Evolutionary conservation across 2,113 vertebrate genomes (phyloP), one percentile per base, ranked within the genome.

Genomic region (Crotalus horridus): DNA sequence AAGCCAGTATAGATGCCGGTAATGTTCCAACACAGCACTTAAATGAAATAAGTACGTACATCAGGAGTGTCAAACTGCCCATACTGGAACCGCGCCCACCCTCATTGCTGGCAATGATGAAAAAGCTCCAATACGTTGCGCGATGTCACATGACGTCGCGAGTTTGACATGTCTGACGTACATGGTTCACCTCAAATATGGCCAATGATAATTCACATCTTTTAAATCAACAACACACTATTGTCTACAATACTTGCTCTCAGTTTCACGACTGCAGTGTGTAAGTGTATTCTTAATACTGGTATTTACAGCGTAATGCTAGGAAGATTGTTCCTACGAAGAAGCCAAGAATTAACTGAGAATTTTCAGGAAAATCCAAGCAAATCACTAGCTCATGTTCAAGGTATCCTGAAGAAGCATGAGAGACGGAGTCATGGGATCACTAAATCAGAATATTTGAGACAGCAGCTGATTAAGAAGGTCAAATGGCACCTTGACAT

Each of bases 401-500:
- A 43, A 54, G 91, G 91, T 9, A 59, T n/a, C 51, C 0, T 33
- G 86, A 59, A 24, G 61, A 92, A 91, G 17, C 1, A 0, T 24
- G 1, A 92, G 59, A 93, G 94, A 64, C 0, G 13, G 46, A 91
- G n/a, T n/a, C 85, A 55, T 93, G 46, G 88, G 74, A 91, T 23
- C 55, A 1, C 4, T 89, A 91, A 92, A 89, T 46, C 74, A 74
- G 54, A 10, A 24, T 93, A 20, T 93, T 93, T 93, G 87, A 51
- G 74, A 24, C 39, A 93, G 64, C 39, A 90, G n/a, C 90, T 90
- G 90, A 94, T 93, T 11, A 74, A 58, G 4, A 39, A 93, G 91
- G 69, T 94, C 91, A 95, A 55, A 61, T 90, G 93, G 90, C 69
- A 91, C n/a, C 88, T 94, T 94, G 3, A 0, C 85, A 0, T 91